Conservation (phyloP, 2,113 vertebrate genomes). For the Eudyptes chrysolophus region DNA sequence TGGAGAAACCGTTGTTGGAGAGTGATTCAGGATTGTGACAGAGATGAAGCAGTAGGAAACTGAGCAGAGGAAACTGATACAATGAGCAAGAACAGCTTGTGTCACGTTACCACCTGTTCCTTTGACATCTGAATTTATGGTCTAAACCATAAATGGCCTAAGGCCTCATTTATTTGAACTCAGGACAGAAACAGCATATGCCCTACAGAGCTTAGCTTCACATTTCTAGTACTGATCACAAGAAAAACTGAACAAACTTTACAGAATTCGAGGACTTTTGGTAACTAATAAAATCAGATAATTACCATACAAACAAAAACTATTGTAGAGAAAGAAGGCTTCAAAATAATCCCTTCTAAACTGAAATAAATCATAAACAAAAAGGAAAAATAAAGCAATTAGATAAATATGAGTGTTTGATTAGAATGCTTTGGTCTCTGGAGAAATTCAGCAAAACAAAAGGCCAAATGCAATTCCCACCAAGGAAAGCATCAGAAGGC, state of each 20-base stretch:
- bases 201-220: neutral
- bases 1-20: slow-evolving; percentile 28
- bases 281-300: neutral
- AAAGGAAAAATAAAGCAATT: neutral
- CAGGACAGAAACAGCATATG: slow-evolving; percentile 13
- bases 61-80: slow-evolving; percentile 38
- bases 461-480: neutral
- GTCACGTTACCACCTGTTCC: slow-evolving; percentile 63
- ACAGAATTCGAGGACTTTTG: neutral
- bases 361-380: neutral
- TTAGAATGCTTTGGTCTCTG: neutral
- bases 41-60: slow-evolving; percentile 33
- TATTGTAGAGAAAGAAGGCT: neutral
- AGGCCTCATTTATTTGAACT: slow-evolving; percentile 62
- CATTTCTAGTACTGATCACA: neutral
- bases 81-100: slow-evolving; percentile 62
- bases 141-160: slow-evolving; percentile 48
- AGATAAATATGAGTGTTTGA: neutral
- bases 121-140: slow-evolving; percentile 64
- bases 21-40: slow-evolving; percentile 4
- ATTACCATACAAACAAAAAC: neutral
- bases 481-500: neutral
- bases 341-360: neutral
- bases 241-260: neutral
- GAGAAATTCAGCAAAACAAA: neutral